Conservation (phyloP, 2,888 invertebrate genomes). For the Gibbula magus region DNA sequence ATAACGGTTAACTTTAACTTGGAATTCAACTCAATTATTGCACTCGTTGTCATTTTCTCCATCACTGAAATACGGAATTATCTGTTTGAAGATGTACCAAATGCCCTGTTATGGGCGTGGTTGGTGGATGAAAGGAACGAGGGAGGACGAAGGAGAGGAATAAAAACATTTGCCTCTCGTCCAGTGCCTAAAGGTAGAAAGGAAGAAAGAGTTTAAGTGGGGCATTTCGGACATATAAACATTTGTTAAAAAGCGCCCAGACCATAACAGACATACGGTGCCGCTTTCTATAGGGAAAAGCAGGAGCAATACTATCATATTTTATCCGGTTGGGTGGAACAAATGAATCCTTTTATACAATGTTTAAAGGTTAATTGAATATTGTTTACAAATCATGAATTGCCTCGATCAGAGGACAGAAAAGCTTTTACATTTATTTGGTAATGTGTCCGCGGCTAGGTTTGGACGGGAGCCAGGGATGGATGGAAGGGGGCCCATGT, state of each 20-base stretch:
- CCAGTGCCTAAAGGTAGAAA: not conserved
- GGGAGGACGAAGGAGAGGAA: slow-evolving; percentile 4
- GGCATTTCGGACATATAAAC: not conserved
- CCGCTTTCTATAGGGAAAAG: not conserved
- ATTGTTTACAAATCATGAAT: slow-evolving; percentile 28
- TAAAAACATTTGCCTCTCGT: slow-evolving; percentile 17
- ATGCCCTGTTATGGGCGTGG: not conserved
- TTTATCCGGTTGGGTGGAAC: slow-evolving; percentile 12
- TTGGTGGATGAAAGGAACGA: slow-evolving; percentile 2
- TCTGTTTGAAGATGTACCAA: not conserved
- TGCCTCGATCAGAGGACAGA: slow-evolving; percentile 1
- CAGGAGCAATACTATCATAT: slow-evolving; percentile 12
- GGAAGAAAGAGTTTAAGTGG: not conserved
- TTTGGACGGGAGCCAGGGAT: not conserved
- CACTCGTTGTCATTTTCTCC: not conserved
- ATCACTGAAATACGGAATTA: not conserved
- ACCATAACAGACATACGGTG: not conserved
- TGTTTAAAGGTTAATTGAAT: slow-evolving; percentile 24
- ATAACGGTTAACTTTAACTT: not conserved
- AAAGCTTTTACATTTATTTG: slow-evolving; percentile 17
- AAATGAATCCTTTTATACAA: not conserved
- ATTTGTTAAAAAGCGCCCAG: not conserved
- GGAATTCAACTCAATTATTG: not conserved
- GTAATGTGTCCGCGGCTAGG: not conserved
- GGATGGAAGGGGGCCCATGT: not conserved